Base-by-base conservation (phyloP, 2,797 vertebrate species). In the Neoniphon sammara region DNA sequence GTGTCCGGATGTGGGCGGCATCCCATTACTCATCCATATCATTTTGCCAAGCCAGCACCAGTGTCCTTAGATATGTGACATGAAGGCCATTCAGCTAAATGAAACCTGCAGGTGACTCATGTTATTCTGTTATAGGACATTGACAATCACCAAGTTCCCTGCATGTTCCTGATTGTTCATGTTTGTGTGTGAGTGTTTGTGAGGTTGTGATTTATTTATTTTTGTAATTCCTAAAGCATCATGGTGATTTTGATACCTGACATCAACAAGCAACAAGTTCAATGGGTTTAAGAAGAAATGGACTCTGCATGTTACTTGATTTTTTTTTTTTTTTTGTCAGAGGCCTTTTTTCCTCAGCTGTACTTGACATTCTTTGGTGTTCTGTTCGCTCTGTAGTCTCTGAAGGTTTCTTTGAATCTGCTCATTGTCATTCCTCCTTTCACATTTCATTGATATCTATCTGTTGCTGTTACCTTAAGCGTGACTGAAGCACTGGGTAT, bases 11-110 rank as follows among this genome's bases (percentile, higher is more conserved):
- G 91, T 86, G 77, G 91, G 83, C 86, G 73, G 86, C 90, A 88
- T 91, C 88, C 91, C 93, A 93, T 92, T 92, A 92, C 91, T 93
- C 91, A 93, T 91, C 87, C 82, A 87, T 90, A 89, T 92, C 78
- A 77, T 92, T 93, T 90, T 91, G 92, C 91, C 87, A 90, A 92
- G 91, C 89, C 85, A 93, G 91, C 91, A 92, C 75, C 85, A 78
- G 66, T 88, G 92, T 90, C 91, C 91, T 93, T 91, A 90, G 88
- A 86, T 88, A 88, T 91, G 85, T 92, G 90, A 90, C 89, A 90
- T 90, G 87, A 91, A 93, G 90, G 91, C 90, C 88, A 77, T 89
- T 88, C 85, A 84, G 89, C 85, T 80, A 85, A 86, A 89, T 88
- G 82, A 87, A 88, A 88, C 84, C 84, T 72, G 88, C 85, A 90